These are phyloP conservation scores for Brachylomia viminalis DNA, from an alignment of 2,888 invertebrate genomes.

Conservation along the genomic window DNA sequence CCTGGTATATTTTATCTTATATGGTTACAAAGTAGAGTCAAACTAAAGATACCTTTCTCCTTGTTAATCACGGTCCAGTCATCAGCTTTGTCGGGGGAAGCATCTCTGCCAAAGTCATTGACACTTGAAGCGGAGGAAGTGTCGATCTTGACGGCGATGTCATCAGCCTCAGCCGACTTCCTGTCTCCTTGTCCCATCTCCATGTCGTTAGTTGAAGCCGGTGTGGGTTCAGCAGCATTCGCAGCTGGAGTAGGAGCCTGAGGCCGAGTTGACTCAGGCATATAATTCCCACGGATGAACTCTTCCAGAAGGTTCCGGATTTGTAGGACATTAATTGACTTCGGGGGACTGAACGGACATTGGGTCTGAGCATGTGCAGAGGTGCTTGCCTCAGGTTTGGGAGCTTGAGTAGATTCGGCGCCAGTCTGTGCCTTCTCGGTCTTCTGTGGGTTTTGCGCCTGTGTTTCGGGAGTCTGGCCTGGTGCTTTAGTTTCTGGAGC, in stretches of 20 bases:
- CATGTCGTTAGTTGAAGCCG: slow-evolving; percentile 60
- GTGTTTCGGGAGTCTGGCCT: slow-evolving; percentile 38
- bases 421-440: slow-evolving; percentile 52
- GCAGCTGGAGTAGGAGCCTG: slow-evolving; percentile 22
- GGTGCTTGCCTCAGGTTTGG: slow-evolving; percentile 50
- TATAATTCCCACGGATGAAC: slow-evolving; percentile 14
- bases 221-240: slow-evolving; percentile 42
- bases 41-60: slow-evolving; percentile 78
- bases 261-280: slow-evolving; percentile 21
- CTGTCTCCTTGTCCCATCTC: slow-evolving; percentile 75
- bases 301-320: slow-evolving; percentile 30
- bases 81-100: slow-evolving; percentile 79
- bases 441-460: slow-evolving; percentile 47
- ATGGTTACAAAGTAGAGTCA: neutral
- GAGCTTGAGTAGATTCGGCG: slow-evolving; percentile 56
- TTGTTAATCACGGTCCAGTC: slow-evolving; percentile 85
- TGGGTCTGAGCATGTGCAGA: slow-evolving; percentile 47
- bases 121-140: slow-evolving; percentile 61
- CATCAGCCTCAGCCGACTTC: slow-evolving; percentile 58
- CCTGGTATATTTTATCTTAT: neutral
- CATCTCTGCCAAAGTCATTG: slow-evolving; percentile 69
- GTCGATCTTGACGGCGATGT: slow-evolving; percentile 57
- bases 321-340: slow-evolving; percentile 16
- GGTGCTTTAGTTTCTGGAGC: slow-evolving; percentile 54
- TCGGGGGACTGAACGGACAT: slow-evolving; percentile 40